Evolutionary conservation across 2,888 invertebrate species (phyloP).

Genomic region (Tortrix viridana): DNA sequence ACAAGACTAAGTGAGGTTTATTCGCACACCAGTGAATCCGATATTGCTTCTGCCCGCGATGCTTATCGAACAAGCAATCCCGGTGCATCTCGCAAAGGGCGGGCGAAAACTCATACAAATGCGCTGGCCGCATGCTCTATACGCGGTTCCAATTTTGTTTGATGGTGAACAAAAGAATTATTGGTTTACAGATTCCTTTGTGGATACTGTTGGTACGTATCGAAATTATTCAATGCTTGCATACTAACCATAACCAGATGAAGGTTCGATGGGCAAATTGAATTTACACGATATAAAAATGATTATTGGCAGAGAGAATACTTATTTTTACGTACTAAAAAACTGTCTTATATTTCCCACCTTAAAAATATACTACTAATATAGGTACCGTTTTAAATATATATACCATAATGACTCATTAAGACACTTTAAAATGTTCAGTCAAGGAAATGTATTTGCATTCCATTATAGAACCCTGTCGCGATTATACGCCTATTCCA

Average conservation of each 20-base stretch:
- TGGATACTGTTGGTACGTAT: not conserved
- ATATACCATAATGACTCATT: no score
- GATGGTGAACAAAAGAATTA: constrained; percentile 24
- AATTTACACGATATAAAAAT: not conserved
- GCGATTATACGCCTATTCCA: no score
- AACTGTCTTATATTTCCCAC: no score
- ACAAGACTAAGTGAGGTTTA: constrained; percentile 22
- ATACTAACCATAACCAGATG: not conserved
- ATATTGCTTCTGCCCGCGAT: constrained; percentile 38
- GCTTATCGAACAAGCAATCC: constrained; percentile 37
- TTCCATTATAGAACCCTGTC: no score
- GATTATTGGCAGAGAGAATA: no score
- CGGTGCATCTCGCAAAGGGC: constrained; percentile 38
- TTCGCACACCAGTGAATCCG: constrained; percentile 38
- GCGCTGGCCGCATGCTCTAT: constrained; percentile 38
- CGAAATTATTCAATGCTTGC: not conserved
- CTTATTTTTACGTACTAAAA: no score
- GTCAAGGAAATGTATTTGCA: no score
- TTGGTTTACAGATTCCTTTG: constrained; percentile 22
- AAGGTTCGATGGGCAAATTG: not conserved
- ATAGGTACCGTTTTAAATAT: no score
- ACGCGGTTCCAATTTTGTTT: constrained; percentile 32
- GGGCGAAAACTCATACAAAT: constrained; percentile 49
- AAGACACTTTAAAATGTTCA: no score
- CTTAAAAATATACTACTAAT: no score